A percentile compares a stretch with the other conserved stretches of the same genome.
These are phyloP conservation scores for Danionella dracula DNA, from an alignment of 2,797 vertebrate species.

Conservation along the genomic window DNA sequence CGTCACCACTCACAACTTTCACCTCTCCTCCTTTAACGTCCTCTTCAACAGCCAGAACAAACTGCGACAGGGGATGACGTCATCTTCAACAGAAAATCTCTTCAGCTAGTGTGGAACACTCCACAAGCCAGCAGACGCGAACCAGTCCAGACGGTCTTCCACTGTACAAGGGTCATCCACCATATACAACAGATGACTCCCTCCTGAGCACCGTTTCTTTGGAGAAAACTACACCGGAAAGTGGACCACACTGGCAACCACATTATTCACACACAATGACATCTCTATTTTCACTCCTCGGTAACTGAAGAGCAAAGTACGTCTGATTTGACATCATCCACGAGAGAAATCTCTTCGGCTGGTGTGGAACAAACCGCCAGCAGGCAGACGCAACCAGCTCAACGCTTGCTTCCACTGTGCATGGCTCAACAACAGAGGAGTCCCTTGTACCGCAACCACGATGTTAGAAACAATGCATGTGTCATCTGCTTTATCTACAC, in stretches of 20 bases:
- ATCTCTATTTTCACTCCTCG: not conserved
- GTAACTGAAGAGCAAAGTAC: not conserved
- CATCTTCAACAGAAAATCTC: not conserved
- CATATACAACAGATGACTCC: not conserved
- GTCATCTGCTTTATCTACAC: too few relatives aligned
- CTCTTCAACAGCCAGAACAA: not conserved
- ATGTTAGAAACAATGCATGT: not conserved
- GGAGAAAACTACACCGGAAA: not conserved
- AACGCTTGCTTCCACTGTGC: too few relatives aligned
- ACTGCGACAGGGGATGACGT: not conserved
- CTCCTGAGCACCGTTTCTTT: not conserved
- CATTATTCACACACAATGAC: not conserved
- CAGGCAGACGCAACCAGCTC: not conserved
- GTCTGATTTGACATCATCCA: not conserved
- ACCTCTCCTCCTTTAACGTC: too few relatives aligned
- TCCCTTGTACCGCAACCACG: not conserved
- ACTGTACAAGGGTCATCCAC: not conserved
- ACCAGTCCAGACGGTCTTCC: too few relatives aligned
- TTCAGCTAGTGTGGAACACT: not conserved
- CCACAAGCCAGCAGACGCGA: not conserved
- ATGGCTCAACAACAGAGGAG: not conserved
- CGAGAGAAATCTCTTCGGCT: not conserved
- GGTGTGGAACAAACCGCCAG: not conserved
- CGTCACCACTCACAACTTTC: too few relatives aligned
- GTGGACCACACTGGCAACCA: too few relatives aligned